A percentile compares a stretch with the other conserved stretches of the same genome.
These are phyloP conservation scores for Willowsia nigromaculata DNA, from an alignment of 2,888 invertebrate species.

Conservation along the genomic window DNA sequence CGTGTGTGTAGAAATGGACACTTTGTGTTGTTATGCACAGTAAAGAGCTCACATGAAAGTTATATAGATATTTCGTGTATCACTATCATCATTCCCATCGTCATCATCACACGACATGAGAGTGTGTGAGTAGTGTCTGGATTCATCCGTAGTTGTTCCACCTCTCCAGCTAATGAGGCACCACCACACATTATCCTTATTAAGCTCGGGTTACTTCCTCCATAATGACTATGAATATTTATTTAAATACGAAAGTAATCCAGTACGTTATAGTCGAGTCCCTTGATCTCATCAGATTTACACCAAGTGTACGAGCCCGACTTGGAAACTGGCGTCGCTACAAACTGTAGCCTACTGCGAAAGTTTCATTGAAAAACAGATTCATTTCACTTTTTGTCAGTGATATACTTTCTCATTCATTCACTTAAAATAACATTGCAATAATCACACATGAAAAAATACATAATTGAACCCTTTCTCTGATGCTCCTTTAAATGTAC, in stretches of 20 bases:
- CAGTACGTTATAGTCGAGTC: slow-evolving; percentile 34
- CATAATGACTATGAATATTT: slow-evolving; percentile 62
- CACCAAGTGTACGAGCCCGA: not conserved
- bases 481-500: not conserved
- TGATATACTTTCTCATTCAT: not conserved
- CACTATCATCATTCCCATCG: not conserved
- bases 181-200: slow-evolving; percentile 45
- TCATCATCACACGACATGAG: not conserved
- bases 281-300: slow-evolving; percentile 52
- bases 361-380: slow-evolving; percentile 23
- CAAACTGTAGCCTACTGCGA: not conserved
- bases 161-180: slow-evolving; percentile 53
- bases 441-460: not conserved
- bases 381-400: slow-evolving; percentile 25
- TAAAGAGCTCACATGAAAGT: not conserved
- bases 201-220: slow-evolving; percentile 32
- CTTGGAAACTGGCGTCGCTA: slow-evolving; percentile 9
- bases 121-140: not conserved
- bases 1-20: not conserved
- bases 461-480: not conserved
- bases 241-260: slow-evolving; percentile 61
- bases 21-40: not conserved
- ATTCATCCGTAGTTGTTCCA: slow-evolving; percentile 1
- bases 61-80: not conserved
- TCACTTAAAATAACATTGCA: not conserved